Conservation (phyloP, 1,140 invertebrate species). For the Caenorhabditis briggsae region DNA sequence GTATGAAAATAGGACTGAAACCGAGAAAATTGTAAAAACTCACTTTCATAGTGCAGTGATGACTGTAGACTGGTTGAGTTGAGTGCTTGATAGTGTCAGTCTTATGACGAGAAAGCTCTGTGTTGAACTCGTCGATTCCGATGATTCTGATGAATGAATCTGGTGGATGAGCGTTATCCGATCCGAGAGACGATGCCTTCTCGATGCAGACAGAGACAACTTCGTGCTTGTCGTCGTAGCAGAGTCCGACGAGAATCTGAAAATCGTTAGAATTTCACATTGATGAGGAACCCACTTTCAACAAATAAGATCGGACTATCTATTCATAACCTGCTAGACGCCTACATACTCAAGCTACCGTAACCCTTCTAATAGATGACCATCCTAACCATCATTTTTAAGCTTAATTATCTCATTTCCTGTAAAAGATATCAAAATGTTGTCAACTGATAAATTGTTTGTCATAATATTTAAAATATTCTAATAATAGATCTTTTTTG, state of each 20-base stretch:
- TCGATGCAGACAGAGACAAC: conserved; percentile 43
- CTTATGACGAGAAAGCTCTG: conserved; percentile 47
- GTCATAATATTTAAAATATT: too few species aligned
- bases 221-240: conserved; percentile 55
- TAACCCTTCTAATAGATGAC: too few species aligned
- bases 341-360: too few species aligned
- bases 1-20: neutral
- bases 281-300: too few species aligned
- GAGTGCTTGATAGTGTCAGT: conserved; percentile 44
- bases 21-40: neutral
- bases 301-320: too few species aligned
- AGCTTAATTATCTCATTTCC: too few species aligned
- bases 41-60: conserved; percentile 35
- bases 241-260: conserved; percentile 46
- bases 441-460: too few species aligned
- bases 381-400: too few species aligned
- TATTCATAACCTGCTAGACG: too few species aligned
- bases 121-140: conserved; percentile 40
- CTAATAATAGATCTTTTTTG: too few species aligned
- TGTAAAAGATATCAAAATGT: too few species aligned
- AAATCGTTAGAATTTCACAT: neutral
- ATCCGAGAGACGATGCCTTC: conserved; percentile 50
- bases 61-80: conserved; percentile 52
- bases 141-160: conserved; percentile 54
- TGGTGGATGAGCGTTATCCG: conserved; percentile 55